Base-by-base conservation (phyloP, 2,113 vertebrate species). In the Tonatia bakeri region DNA sequence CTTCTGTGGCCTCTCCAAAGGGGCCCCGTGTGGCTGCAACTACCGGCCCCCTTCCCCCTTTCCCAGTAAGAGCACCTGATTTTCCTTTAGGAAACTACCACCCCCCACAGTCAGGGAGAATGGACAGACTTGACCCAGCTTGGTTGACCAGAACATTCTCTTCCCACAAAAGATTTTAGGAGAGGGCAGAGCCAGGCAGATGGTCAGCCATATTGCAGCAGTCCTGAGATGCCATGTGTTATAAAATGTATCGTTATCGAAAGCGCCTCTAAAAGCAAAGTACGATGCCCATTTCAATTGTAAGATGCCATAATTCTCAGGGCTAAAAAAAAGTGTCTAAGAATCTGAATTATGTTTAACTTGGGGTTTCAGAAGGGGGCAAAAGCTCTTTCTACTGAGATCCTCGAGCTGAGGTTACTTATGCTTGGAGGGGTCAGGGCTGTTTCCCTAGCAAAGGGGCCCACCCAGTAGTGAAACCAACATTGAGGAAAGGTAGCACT, bases 21-120 rank as follows among this genome's bases (percentile, higher is more conserved):
- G 2, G 36, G 31, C 20, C 1, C 7, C 9, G 5, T 5, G 31
- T 38, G 16, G 16, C 61, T 1, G 2, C n/a, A 15, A 45, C 15
- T 14, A 8, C 2, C 13, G 3, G 12, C 20, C 9, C 24, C 43
- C 14, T 33, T 7, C 22, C 24, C 67, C 56, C 72, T 90, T 64
- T 38, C 45, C 61, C 38, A 54, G 24, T 19, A 15, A 65, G 22
- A 73, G 20, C 10, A 16, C 31, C 65, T 26, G 85, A 26, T 3
- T 45, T 28, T 33, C 36, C 73, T 70, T 33, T 47, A 38, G 26
- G 73, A 80, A 90, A 73, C 36, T 1, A 10, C 31, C 13, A 26
- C 13, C 36, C 28, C 22, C 47, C 73, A 82, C 4, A 0, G 33
- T 73, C 4, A 11, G 28, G 28, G 4, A 38, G 26, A 87, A 22